phyloP scores from a whole-genome alignment of 2,888 invertebrate genomes.

The Harmothoe impar region DNA sequence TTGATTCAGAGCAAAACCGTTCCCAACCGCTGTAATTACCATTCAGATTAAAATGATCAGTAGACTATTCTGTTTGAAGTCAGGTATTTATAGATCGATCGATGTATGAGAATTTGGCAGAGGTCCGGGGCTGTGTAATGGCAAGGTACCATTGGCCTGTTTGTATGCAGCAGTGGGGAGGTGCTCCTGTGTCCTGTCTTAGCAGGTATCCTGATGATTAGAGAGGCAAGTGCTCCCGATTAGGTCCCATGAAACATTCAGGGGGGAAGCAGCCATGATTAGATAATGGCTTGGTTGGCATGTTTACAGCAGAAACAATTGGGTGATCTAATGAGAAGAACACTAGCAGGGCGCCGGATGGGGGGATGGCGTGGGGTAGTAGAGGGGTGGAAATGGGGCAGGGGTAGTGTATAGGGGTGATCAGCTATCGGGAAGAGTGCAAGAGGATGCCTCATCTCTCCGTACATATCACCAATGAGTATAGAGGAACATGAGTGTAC shows the following conservation, averaged over 20 bases:
- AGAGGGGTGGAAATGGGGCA: neutral
- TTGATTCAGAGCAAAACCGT: constrained; percentile 22
- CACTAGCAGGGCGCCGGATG: constrained; percentile 31
- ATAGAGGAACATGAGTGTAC: no score
- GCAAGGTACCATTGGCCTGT: neutral
- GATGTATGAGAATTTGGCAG: constrained; percentile 55
- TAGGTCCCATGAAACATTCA: constrained; percentile 60
- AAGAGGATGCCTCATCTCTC: neutral
- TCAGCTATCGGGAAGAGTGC: neutral
- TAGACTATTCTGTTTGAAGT: constrained; percentile 39
- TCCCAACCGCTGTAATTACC: constrained; percentile 23
- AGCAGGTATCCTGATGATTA: constrained; percentile 48
- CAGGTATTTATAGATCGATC: constrained; percentile 48
- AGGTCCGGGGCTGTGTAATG: neutral
- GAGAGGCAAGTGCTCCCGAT: constrained; percentile 53
- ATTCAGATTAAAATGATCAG: constrained; percentile 58
- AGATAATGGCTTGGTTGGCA: constrained; percentile 58
- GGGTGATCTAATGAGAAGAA: constrained; percentile 58
- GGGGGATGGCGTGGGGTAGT: constrained; percentile 24
- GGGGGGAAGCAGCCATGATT: constrained; percentile 51
- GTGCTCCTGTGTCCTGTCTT: constrained; percentile 10
- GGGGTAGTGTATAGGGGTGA: neutral
- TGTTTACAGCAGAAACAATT: constrained; percentile 62
- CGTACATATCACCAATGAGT: no score
- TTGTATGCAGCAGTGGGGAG: neutral